phyloP scores from a whole-genome alignment of 2,888 invertebrate genomes.

The Caenorhabditis panamensis region DNA sequence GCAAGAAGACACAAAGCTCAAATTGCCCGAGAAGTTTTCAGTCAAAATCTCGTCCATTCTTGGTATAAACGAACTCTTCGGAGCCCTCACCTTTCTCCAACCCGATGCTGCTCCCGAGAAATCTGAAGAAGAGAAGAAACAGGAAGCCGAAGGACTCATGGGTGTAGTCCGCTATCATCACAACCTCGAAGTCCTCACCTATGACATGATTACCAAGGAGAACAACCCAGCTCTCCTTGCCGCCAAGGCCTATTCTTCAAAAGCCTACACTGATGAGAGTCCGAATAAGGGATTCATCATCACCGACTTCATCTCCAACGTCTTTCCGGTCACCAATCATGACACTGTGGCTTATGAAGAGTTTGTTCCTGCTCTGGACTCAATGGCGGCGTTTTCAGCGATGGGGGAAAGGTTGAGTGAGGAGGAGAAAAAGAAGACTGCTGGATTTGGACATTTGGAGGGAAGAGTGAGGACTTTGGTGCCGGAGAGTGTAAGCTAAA shows the following conservation, averaged over 20 bases:
- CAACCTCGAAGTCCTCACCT: not conserved
- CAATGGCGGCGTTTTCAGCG: not conserved
- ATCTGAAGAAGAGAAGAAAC: not conserved
- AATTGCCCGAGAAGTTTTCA: conserved; percentile 10
- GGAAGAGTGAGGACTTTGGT: not conserved
- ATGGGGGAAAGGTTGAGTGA: not conserved
- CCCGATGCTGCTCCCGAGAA: not conserved
- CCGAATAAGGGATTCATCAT: not conserved
- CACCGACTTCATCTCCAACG: not conserved
- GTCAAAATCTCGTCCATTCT: not conserved
- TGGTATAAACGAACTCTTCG: not conserved
- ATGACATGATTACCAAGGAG: not conserved
- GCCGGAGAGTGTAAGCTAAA: not conserved
- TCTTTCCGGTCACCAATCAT: not conserved
- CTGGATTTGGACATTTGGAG: not conserved
- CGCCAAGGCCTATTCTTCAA: not conserved
- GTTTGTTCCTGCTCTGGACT: not conserved
- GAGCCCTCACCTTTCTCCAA: not conserved
- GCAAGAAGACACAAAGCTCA: no score
- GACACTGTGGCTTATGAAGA: not conserved
- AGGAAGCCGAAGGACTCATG: not conserved
- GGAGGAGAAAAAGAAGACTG: not conserved
- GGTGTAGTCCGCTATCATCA: not conserved
- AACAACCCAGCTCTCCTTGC: not conserved
- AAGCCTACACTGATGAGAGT: not conserved